Evolutionary conservation across 2,888 invertebrate genomes (phyloP).

Genomic region (Cephus nigrinus): DNA sequence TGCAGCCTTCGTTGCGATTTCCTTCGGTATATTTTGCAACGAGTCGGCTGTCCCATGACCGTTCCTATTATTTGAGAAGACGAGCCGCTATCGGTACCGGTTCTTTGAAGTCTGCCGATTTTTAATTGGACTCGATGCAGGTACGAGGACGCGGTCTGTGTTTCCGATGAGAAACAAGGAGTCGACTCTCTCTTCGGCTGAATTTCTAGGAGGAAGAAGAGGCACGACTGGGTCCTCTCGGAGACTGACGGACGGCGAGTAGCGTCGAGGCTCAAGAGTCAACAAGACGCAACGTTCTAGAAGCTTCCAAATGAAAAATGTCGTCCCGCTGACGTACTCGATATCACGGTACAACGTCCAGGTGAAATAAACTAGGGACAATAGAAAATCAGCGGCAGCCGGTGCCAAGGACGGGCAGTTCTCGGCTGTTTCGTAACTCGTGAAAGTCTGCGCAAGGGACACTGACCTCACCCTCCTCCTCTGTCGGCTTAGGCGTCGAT

Average conservation of each 20-base stretch:
- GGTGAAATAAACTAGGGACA: conserved; percentile 54
- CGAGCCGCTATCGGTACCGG: not conserved
- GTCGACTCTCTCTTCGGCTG: not conserved
- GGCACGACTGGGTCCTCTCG: not conserved
- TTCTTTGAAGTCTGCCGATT: not conserved
- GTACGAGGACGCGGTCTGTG: not conserved
- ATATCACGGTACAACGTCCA: conserved; percentile 27
- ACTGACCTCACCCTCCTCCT: conserved; percentile 63
- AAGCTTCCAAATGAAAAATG: not conserved
- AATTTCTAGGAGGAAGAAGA: not conserved
- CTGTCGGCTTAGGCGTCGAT: conserved; percentile 26
- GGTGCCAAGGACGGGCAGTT: conserved; percentile 66
- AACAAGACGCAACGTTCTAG: not conserved
- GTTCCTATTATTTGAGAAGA: not conserved
- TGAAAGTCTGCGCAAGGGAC: conserved; percentile 65
- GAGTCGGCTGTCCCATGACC: not conserved
- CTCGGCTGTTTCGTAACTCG: conserved; percentile 64
- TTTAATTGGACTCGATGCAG: not conserved
- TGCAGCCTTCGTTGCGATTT: conserved; percentile 5
- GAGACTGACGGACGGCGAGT: not conserved
- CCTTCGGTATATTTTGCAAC: conserved; percentile 3
- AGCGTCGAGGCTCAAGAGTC: not conserved
- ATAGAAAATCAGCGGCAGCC: conserved; percentile 64
- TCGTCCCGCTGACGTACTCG: conserved; percentile 3
- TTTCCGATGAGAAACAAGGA: not conserved